Conservation (phyloP, 2,888 invertebrate genomes). For the Plebejus melissa region DNA sequence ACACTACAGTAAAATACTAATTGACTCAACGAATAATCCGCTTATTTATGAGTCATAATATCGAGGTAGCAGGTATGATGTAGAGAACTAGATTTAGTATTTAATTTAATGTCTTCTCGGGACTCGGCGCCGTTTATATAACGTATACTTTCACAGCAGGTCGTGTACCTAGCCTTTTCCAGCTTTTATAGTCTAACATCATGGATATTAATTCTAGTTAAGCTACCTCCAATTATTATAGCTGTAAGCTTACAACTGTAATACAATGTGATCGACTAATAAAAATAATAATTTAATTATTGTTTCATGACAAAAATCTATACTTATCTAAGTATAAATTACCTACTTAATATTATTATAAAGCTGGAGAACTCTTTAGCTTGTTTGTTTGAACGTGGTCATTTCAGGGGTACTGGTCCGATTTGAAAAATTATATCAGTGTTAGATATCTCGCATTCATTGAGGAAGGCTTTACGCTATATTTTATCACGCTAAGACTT, state of each 20-base stretch:
- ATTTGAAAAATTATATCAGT: no score
- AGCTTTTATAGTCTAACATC: not conserved
- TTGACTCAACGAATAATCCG: not conserved
- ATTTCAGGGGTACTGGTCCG: no score
- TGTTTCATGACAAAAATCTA: not conserved
- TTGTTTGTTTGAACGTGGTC: no score
- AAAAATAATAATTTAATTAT: not conserved
- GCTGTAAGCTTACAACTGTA: not conserved
- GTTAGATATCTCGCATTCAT: no score
- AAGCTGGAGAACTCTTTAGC: no score
- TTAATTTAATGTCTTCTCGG: conserved; percentile 37
- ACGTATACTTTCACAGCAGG: conserved; percentile 52
- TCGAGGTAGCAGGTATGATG: not conserved
- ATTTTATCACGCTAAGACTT: no score
- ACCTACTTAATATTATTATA: no score
- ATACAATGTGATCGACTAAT: not conserved
- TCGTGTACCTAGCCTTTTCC: conserved; percentile 10
- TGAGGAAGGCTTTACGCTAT: no score
- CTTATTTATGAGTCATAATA: not conserved
- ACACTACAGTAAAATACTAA: not conserved
- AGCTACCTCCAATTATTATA: not conserved
- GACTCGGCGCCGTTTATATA: conserved; percentile 48
- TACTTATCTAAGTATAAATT: no score
- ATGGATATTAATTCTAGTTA: not conserved
- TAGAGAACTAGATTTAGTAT: conserved; percentile 31